Evolutionary conservation across 92 coral and sea anemone species (phyloP), one percentile per base, ranked within the genome.

Genomic region (Epizoanthus ramosus): DNA sequence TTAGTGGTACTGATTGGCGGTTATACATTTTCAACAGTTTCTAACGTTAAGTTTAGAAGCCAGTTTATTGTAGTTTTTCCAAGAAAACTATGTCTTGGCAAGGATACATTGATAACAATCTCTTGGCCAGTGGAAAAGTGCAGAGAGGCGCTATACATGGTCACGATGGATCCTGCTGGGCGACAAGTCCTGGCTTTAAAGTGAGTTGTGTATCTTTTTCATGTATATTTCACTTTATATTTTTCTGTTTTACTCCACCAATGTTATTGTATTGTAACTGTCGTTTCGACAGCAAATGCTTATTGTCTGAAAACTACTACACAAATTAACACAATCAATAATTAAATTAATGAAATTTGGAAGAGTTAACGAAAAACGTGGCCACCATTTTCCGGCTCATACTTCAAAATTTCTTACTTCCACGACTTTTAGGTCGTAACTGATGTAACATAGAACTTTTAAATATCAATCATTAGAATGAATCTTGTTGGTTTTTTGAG

Each of bases 31-130:
- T 23, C 10, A 31, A 18, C 58, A 28, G 31, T 0, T 57, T 18
- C 16, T 19, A 13, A 41, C 23, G 57, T 31, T 59, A 41, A 76
- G 21, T 59, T 60, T 35, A 22, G 12, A 41, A 4, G 67, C 31
- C 35, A 19, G 17, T 33, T 39, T 37, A n/a, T n/a, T 33, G 13
- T 5, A 35, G 31, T 59, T 60, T 59, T 37, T 24, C 4, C 45
- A n/a, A 54, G 73, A 59, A 18, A 68, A 89, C 50, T 18, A 92
- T 92, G 97, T 90, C 94, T 50, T 92, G 97, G 97, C 97, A 92
- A 88, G 87, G 75, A 45, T 92, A 92, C 56, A 92, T 92, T 37
- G 97, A 92, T 60, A 87, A 64, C 63, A 92, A 84, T 86, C 93
- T 92, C 56, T 7, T 92, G 18, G 92, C 87, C 35, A 76, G 87